These are phyloP conservation scores for Ctenicera cuprea DNA, from an alignment of 2,888 invertebrate genomes.

Conservation along the genomic window DNA sequence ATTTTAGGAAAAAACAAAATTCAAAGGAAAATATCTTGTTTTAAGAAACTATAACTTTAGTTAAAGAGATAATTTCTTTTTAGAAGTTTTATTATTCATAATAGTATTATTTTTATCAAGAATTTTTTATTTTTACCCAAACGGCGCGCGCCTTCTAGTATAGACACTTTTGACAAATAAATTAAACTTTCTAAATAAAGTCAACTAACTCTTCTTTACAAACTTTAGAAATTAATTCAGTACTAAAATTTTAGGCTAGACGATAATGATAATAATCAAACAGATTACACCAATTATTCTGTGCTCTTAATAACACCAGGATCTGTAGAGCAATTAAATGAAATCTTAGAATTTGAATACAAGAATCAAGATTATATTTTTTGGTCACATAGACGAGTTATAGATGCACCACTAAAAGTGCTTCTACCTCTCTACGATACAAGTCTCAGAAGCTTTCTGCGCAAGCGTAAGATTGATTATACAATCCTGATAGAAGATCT, in stretches of 20 bases:
- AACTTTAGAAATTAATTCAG: too few relatives aligned
- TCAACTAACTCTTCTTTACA: too few relatives aligned
- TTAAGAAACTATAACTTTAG: too few relatives aligned
- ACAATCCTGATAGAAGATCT: not conserved
- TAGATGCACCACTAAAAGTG: not conserved
- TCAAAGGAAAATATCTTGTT: too few relatives aligned
- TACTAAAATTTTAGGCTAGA: not conserved
- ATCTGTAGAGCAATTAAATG: not conserved
- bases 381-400: conserved; percentile 1
- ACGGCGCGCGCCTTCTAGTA: too few relatives aligned
- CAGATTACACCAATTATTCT: not conserved
- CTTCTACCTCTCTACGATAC: not conserved
- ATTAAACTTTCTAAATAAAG: too few relatives aligned
- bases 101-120: too few relatives aligned
- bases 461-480: not conserved
- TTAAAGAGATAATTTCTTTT: too few relatives aligned
- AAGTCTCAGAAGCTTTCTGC: not conserved
- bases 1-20: too few relatives aligned
- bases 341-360: not conserved
- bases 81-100: too few relatives aligned
- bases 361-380: not conserved
- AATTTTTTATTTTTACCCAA: too few relatives aligned
- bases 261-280: not conserved
- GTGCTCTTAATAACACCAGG: not conserved
- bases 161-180: too few relatives aligned